These are phyloP conservation scores for Drosophila orosa DNA, from an alignment of 1,140 invertebrate genomes.

Conservation along the genomic window DNA sequence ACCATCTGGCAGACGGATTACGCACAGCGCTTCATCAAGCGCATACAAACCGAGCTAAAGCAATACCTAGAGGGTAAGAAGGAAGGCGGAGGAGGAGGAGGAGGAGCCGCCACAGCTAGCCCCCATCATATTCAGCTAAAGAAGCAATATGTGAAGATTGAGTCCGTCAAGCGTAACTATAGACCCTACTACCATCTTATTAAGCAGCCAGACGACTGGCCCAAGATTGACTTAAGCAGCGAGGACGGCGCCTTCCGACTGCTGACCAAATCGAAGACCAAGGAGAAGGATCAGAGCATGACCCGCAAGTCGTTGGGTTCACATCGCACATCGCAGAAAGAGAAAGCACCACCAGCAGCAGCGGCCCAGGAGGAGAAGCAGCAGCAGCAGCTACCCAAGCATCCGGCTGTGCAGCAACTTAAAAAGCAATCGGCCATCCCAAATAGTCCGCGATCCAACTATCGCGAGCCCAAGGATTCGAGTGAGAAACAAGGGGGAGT, in stretches of 20 bases:
- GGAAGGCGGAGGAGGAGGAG: conserved; percentile 23
- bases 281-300: conserved; percentile 60
- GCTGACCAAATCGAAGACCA: conserved; percentile 40
- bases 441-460: conserved; percentile 61
- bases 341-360: conserved; percentile 22
- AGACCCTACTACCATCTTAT: conserved; percentile 81
- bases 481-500: conserved; percentile 87
- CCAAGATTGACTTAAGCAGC: conserved; percentile 74
- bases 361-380: conserved; percentile 21
- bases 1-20: conserved; percentile 85
- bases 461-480: conserved; percentile 62
- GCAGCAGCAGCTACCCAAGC: conserved; percentile 33
- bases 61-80: conserved; percentile 67
- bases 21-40: conserved; percentile 83
- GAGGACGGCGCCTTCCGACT: conserved; percentile 80
- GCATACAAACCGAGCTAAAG: conserved; percentile 71
- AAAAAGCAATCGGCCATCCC: conserved; percentile 45
- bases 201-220: conserved; percentile 80
- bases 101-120: conserved; percentile 5
- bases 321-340: conserved; percentile 57
- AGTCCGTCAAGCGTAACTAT: conserved; percentile 74
- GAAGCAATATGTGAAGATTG: conserved; percentile 75
- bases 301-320: conserved; percentile 67
- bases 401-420: conserved; percentile 44
- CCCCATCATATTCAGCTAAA: conserved; percentile 67